Conservation (phyloP, 2,888 invertebrate species). For the Encarsia formosa region DNA sequence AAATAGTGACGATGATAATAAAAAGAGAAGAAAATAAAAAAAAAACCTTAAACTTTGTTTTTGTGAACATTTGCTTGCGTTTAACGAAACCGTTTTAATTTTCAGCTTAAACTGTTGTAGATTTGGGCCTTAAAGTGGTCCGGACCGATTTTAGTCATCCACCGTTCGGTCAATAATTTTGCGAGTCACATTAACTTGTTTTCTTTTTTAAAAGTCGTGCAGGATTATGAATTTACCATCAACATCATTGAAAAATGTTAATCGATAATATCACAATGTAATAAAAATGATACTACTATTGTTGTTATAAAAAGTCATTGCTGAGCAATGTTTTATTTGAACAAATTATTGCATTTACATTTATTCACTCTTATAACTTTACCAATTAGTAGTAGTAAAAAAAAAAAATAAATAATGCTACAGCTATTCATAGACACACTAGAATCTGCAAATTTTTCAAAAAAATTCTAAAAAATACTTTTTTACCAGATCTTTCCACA, state of each 20-base stretch:
- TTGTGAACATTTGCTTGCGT: constrained; percentile 3
- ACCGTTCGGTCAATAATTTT: constrained; percentile 17
- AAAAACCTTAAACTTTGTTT: no score
- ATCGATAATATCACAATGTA: constrained; percentile 39
- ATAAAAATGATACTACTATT: constrained; percentile 39
- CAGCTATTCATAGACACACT: no score
- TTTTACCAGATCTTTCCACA: no score
- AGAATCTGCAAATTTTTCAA: no score
- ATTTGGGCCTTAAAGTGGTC: constrained; percentile 2
- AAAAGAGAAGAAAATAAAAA: no score
- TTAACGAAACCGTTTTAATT: constrained; percentile 1
- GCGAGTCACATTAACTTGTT: constrained; percentile 18
- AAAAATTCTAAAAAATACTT: no score
- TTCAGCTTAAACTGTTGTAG: neutral
- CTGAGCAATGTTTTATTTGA: constrained; percentile 41
- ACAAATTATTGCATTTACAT: constrained; percentile 20
- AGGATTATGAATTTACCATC: constrained; percentile 39
- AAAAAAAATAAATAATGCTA: no score
- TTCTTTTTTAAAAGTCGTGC: constrained; percentile 29
- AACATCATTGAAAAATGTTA: constrained; percentile 31
- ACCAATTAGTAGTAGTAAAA: constrained; percentile 12
- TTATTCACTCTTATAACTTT: constrained; percentile 17
- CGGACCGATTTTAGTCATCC: constrained; percentile 8
- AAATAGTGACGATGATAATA: no score
- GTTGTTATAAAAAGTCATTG: constrained; percentile 43